These are phyloP conservation scores for Gryllus bimaculatus DNA, from an alignment of 1,140 invertebrate species.

Conservation along the genomic window DNA sequence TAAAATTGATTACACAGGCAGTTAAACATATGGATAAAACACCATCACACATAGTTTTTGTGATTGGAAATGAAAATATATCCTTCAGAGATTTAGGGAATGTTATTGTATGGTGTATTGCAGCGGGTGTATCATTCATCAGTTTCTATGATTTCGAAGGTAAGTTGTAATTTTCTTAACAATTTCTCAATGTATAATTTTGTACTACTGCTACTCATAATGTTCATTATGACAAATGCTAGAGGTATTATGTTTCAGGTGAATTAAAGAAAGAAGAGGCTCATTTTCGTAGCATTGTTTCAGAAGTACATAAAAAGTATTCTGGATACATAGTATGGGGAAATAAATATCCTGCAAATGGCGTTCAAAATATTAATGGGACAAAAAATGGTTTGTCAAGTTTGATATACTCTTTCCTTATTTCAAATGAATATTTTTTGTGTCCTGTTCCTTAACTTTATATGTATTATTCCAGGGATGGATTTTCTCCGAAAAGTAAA, in stretches of 20 bases:
- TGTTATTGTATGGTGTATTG: slow-evolving; percentile 53
- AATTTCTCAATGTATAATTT: background rate
- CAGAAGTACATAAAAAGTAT: slow-evolving; percentile 32
- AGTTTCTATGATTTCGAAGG: slow-evolving; percentile 61
- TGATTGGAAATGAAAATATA: slow-evolving; percentile 39
- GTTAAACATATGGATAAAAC: slow-evolving; percentile 19
- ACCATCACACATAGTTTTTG: slow-evolving; percentile 39
- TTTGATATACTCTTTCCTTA: background rate
- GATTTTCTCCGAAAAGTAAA: background rate
- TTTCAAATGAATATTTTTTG: background rate
- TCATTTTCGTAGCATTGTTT: slow-evolving; percentile 42
- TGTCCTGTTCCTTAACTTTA: background rate
- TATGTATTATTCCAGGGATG: slow-evolving; percentile 3
- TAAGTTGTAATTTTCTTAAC: slow-evolving; percentile 39
- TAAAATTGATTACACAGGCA: slow-evolving; percentile 12
- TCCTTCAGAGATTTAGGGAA: slow-evolving; percentile 42
- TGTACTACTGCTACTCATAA: background rate
- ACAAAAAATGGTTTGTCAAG: slow-evolving; percentile 45
- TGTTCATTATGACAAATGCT: slow-evolving; percentile 8
- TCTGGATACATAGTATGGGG: slow-evolving; percentile 41
- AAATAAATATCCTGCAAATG: slow-evolving; percentile 28
- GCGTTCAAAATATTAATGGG: slow-evolving; percentile 32
- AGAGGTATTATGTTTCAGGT: slow-evolving; percentile 37
- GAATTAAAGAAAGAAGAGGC: slow-evolving; percentile 44
- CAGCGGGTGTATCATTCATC: slow-evolving; percentile 50